phyloP scores from a whole-genome alignment of 1,140 invertebrate genomes.

The Camponotus vicinus region DNA sequence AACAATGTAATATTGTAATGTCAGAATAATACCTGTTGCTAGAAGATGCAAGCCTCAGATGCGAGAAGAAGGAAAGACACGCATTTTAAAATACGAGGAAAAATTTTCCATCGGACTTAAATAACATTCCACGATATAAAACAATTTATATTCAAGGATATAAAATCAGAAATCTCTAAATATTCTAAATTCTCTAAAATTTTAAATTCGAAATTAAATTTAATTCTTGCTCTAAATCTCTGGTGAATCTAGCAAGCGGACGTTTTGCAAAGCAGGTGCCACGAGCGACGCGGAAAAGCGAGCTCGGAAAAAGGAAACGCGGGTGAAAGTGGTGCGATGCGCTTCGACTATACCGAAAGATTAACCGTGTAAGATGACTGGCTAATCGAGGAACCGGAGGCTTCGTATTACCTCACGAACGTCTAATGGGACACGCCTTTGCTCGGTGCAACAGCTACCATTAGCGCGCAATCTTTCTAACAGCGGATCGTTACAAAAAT shows the following conservation, averaged over 20 bases:
- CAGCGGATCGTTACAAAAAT: slow-evolving; percentile 40
- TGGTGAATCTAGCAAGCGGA: slow-evolving; percentile 18
- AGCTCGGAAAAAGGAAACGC: slow-evolving; percentile 57
- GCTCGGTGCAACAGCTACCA: slow-evolving; percentile 4
- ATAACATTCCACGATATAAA: neutral
- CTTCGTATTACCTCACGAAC: slow-evolving; percentile 55
- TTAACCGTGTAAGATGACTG: slow-evolving; percentile 62
- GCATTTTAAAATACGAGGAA: neutral
- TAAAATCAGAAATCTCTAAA: neutral
- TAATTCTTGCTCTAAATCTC: neutral
- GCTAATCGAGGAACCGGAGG: slow-evolving; percentile 58
- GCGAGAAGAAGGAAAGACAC: neutral
- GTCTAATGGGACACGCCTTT: slow-evolving; percentile 12
- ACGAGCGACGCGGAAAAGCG: slow-evolving; percentile 43
- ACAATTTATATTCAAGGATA: neutral
- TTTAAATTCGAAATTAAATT: too few relatives aligned
- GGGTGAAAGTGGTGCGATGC: slow-evolving; percentile 69
- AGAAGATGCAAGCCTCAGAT: neutral
- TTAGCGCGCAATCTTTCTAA: slow-evolving; percentile 45
- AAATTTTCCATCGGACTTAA: neutral
- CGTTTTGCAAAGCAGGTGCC: slow-evolving; percentile 62
- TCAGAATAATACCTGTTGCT: too few relatives aligned
- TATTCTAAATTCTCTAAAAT: too few relatives aligned
- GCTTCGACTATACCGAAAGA: slow-evolving; percentile 65
- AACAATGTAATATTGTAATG: neutral